These are phyloP conservation scores for Dermolepida albohirtum DNA, from an alignment of 2,888 invertebrate genomes.

Conservation along the genomic window DNA sequence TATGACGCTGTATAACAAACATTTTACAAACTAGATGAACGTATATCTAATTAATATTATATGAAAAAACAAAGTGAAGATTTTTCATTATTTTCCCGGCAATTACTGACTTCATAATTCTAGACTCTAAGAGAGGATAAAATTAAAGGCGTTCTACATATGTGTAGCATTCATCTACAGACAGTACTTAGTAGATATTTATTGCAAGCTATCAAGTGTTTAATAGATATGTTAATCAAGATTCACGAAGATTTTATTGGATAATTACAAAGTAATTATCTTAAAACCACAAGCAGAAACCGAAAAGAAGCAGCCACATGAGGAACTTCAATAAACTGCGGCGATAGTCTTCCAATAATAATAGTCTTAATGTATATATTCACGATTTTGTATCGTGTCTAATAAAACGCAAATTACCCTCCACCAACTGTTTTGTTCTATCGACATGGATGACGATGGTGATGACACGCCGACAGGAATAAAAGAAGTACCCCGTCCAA, in stretches of 20 bases:
- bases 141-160: no score
- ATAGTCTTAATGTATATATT: constrained; percentile 22
- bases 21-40: no score
- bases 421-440: constrained; percentile 8
- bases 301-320: neutral
- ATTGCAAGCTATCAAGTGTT: no score
- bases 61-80: no score
- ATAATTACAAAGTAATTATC: constrained; percentile 32
- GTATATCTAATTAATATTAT: no score
- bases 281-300: constrained; percentile 9
- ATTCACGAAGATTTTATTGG: constrained; percentile 20
- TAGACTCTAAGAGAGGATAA: no score
- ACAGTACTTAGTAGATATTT: no score
- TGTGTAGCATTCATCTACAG: no score
- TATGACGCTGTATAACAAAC: no score
- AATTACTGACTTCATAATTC: no score
- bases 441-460: neutral
- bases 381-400: neutral
- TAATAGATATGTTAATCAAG: constrained; percentile 3
- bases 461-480: neutral
- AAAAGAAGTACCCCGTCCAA: neutral
- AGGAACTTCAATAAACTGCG: constrained; percentile 5
- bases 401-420: constrained; percentile 3
- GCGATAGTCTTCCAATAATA: constrained; percentile 3
- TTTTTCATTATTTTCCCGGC: no score